Conservation (phyloP, 2,113 vertebrate species). For the Loxodonta africana region DNA sequence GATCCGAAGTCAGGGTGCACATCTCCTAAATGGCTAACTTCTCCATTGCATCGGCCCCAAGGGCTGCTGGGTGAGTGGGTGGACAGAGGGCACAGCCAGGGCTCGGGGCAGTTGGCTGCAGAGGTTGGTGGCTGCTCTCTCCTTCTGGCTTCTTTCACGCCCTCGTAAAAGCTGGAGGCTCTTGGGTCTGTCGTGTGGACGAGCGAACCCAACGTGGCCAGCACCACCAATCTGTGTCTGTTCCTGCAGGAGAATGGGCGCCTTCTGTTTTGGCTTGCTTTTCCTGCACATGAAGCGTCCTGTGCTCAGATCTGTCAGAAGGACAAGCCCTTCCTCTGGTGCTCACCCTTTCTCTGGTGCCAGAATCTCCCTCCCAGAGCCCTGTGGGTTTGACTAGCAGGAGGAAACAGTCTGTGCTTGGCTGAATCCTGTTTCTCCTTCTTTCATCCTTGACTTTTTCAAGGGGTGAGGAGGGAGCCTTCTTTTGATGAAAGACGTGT, state of each 20-base stretch:
- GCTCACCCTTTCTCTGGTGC: rapidly evolving
- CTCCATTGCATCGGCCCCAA: rapidly evolving
- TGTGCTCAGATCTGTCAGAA: not conserved
- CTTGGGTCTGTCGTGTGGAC: no score
- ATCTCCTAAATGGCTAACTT: no score
- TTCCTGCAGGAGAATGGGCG: rapidly evolving
- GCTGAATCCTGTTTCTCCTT: rapidly evolving
- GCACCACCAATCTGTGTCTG: rapidly evolving
- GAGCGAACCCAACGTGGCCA: rapidly evolving
- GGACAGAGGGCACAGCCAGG: rapidly evolving
- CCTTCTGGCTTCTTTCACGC: no score
- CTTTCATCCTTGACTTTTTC: not conserved
- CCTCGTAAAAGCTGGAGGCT: not conserved
- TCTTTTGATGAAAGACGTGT: not conserved
- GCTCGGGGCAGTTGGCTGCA: rapidly evolving
- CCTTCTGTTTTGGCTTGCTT: not conserved
- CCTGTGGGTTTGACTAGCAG: rapidly evolving
- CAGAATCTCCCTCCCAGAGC: not conserved
- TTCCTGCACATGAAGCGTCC: rapidly evolving
- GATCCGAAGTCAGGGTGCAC: rapidly evolving
- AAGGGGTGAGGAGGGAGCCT: not conserved
- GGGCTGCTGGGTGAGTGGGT: rapidly evolving
- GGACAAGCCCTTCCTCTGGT: not conserved
- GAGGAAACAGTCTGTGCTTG: rapidly evolving
- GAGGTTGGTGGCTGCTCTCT: not conserved